A percentile compares a stretch with the other conserved stretches of the same genome.
Evolutionary conservation across 2,113 vertebrate species (phyloP).

Genomic region (Brachyhypopomus occidentalis): DNA sequence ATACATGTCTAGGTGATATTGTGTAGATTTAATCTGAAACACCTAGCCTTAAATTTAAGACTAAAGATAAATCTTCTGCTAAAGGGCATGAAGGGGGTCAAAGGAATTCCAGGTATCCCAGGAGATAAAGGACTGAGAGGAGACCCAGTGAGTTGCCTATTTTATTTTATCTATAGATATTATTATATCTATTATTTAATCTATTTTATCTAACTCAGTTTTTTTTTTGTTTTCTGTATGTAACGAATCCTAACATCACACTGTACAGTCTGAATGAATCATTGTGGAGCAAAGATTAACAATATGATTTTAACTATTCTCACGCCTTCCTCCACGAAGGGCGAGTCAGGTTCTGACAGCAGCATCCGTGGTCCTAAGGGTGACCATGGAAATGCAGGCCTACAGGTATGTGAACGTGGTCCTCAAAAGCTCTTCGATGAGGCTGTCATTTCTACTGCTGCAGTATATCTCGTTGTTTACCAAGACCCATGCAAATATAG

Average conservation of each 20-base stretch:
- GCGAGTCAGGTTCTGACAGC: conserved; percentile 74
- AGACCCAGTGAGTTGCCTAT: conserved; percentile 75
- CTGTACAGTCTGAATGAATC: background rate
- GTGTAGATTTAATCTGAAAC: background rate
- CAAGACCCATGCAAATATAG: background rate
- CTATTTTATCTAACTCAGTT: background rate
- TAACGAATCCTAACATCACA: background rate
- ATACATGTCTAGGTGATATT: background rate
- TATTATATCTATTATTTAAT: background rate
- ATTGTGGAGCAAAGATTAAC: background rate
- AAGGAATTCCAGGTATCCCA: conserved; percentile 70
- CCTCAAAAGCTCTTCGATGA: background rate
- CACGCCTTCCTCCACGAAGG: conserved; percentile 65
- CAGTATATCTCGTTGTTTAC: background rate
- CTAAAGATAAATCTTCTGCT: conserved; percentile 20
- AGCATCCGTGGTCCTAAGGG: conserved; percentile 73
- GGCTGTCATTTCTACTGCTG: background rate
- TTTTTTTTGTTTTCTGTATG: background rate
- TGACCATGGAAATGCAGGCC: conserved; percentile 73
- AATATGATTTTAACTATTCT: background rate
- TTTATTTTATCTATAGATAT: background rate
- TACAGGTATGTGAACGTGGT: conserved; percentile 67
- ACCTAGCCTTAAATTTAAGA: background rate
- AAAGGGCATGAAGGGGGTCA: conserved; percentile 79
- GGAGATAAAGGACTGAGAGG: conserved; percentile 82